Evolutionary conservation across 2,113 vertebrate species (phyloP).

Genomic region (Dolichotis patagonum): DNA sequence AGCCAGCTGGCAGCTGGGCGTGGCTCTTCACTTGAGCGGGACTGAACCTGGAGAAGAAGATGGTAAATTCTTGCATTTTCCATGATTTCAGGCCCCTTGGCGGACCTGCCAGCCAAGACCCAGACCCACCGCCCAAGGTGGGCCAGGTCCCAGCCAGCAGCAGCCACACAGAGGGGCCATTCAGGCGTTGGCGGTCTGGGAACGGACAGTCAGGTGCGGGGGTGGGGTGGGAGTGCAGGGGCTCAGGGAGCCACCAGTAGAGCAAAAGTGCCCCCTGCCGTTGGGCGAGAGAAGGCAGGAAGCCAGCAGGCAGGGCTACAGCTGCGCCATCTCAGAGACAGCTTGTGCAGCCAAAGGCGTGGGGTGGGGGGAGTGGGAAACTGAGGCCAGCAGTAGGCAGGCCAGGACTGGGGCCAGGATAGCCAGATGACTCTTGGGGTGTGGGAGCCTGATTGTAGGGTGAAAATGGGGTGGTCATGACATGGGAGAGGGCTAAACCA

Average conservation of each 20-base stretch:
- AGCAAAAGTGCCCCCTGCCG: conserved; percentile 76
- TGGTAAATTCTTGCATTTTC: conserved; percentile 66
- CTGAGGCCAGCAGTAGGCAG: not conserved
- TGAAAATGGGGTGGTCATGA: too few relatives aligned
- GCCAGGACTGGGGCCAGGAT: not conserved
- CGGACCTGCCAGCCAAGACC: conserved; percentile 57
- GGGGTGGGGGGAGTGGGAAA: not conserved
- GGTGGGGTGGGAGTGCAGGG: not conserved
- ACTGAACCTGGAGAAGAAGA: conserved; percentile 47
- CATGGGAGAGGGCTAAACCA: not conserved
- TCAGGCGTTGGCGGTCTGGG: not conserved
- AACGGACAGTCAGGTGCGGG: conserved; percentile 41
- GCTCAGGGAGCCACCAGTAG: not conserved
- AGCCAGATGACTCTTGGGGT: too few relatives aligned
- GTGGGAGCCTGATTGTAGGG: not conserved
- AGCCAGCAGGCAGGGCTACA: not conserved
- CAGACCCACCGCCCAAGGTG: conserved; percentile 75
- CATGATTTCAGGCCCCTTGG: conserved; percentile 72
- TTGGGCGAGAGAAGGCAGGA: not conserved
- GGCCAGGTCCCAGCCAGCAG: conserved; percentile 59
- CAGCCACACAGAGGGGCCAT: conserved; percentile 72
- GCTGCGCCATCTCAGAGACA: not conserved
- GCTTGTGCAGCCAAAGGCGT: rapidly evolving
- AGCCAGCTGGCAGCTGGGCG: not conserved
- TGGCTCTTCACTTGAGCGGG: not conserved